phyloP scores from a whole-genome alignment of 92 coral and sea anemone genomes.

The Actinernus sp. region DNA sequence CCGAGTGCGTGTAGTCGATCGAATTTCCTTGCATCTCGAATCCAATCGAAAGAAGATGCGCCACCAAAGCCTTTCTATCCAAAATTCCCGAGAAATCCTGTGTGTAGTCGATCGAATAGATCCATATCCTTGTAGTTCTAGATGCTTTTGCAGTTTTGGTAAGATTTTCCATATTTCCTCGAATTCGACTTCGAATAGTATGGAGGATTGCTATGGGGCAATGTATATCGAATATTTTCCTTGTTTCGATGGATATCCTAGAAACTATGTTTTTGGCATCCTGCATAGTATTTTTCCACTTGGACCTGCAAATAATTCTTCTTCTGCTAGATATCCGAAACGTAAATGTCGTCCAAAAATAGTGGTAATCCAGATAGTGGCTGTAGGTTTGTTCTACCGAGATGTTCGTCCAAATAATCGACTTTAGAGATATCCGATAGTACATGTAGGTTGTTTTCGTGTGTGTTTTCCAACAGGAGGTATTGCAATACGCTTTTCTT shows the following conservation, averaged over 20 bases:
- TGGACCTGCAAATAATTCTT: too few relatives aligned
- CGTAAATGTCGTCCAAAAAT: too few relatives aligned
- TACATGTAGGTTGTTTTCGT: constrained; percentile 8
- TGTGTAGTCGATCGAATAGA: too few relatives aligned
- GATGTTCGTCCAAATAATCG: neutral
- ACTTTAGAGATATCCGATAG: neutral
- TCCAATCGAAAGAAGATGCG: too few relatives aligned
- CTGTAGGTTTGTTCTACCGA: neutral
- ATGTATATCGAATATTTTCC: neutral
- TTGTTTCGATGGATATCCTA: neutral
- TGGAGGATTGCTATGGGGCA: constrained; percentile 1
- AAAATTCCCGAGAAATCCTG: constrained; percentile 4
- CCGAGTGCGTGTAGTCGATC: too few relatives aligned
- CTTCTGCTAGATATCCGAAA: too few relatives aligned
- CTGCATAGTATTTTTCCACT: neutral
- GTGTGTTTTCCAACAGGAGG: neutral
- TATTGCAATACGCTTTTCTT: constrained; percentile 1
- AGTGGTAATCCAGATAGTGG: too few relatives aligned
- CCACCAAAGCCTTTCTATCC: neutral
- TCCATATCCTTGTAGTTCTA: neutral
- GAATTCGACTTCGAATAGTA: neutral
- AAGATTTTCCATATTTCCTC: constrained; percentile 7
- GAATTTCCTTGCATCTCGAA: too few relatives aligned
- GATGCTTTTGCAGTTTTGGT: constrained; percentile 13
- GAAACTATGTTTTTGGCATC: neutral